Base-by-base conservation (phyloP, 2,113 vertebrate species). In the Panthera leo region DNA sequence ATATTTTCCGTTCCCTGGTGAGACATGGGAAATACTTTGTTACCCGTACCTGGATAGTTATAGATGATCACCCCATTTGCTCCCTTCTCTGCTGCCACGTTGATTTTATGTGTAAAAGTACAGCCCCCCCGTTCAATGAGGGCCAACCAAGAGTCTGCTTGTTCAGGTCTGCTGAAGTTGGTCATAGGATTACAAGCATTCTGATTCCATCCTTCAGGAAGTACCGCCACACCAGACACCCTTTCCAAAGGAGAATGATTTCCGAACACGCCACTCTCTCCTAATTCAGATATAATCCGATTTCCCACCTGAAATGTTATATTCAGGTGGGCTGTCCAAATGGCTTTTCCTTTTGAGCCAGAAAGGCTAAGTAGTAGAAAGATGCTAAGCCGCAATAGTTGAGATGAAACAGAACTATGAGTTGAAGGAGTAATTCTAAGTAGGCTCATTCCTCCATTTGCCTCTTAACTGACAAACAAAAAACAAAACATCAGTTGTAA, bases 1-100 rank as follows among this genome's bases (percentile, higher is more conserved):
- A 97, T 97, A 48, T 98, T 90, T 79, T 97, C 97, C 1, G 98
- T 98, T 67, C 87, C 98, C 96, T 98, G 94, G 70, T 94, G 98
- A 97, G 98, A 96, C 96, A 98, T 1, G 85, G 97, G 85, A 55
- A 97, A 97, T 0, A 85, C 31, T 58, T 21, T 89, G 58, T 61
- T 98, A 63, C 93, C 91, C 5, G 18, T 89, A 51, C 45, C 94
- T 83, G 95, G 92, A 48, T 42, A 96, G 71, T 45, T 97, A 53
- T 94, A 95, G 88, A 97, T 97, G 89, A 97, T 96, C 89, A 98
- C 84, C 39, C 97, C 96, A 34, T 78, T 42, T 42, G 97, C 94
- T 97, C 98, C 97, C 12, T 97, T 97, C 68, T 94, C 87, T 79
- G 95, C 93, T 48, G 95, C 89, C 61, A 97, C 5, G 3, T 97